Base-by-base conservation (phyloP, 2,113 vertebrate species). In the Gobiocypris rarus region DNA sequence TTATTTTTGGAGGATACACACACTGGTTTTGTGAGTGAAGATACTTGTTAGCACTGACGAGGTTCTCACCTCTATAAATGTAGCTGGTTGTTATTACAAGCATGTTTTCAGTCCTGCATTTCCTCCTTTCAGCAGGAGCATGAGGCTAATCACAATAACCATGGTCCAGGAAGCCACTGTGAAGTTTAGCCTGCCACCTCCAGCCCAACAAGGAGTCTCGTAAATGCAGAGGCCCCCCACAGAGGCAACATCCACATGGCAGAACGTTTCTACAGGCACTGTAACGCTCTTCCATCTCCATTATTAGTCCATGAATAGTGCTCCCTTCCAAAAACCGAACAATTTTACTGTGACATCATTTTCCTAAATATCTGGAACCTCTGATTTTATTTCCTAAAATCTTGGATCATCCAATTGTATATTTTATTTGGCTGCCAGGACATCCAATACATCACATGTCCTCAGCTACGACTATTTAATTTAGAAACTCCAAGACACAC, bases 401-500 rank as follows among this genome's bases (percentile, higher is more conserved):
- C 96, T 94, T 96, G 95, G 96, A 98, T 95, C 91, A 91, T 96
- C 94, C 93, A 80, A 86, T 92, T 97, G 97, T 99, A 96, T 99
- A 99, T 99, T 98, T 99, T 94, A 97, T 96, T 97, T 99, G 97
- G 97, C 97, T 91, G 91, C 56, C 28, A 56, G 54, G 86, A 91
- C 92, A 93, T 95, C 95, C 94, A 95, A 96, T 95, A 95, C 95
- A 96, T 98, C 96, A 97, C 94, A 97, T 92, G 94, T 95, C 95
- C 95, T 93, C 91, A 93, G 95, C 94, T 95, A 93, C 93, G 95
- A 96, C 94, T 97, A 96, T 97, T 98, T 97, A 96, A 98, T 96
- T 92, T 94, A 96, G 94, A 96, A 97, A 96, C 95, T 98, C 97
- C 96, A 97, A 97, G 96, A 98, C 96, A 97, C 96, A 98, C 96